phyloP scores from a whole-genome alignment of 2,113 vertebrate species.

The Anolis sagrei region DNA sequence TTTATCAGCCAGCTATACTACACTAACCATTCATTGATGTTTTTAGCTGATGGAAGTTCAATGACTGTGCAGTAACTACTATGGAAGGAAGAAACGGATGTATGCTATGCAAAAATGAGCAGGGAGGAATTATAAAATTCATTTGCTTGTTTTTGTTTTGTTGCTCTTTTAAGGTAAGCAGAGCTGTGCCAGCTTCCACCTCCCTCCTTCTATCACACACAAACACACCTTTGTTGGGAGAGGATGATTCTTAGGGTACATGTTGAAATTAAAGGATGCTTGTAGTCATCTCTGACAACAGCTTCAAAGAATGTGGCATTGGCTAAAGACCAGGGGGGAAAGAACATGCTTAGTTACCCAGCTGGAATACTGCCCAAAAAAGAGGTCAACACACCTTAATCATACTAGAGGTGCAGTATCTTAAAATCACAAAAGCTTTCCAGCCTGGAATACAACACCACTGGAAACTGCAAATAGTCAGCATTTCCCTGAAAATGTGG shows the following conservation, averaged over 20 bases:
- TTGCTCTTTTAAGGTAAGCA: neutral
- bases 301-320: constrained; percentile 32
- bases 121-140: neutral
- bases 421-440: neutral
- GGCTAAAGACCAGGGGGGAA: neutral
- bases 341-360: constrained; percentile 13
- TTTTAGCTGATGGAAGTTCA: neutral
- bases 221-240: neutral
- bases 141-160: neutral
- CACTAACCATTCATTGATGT: neutral
- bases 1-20: neutral
- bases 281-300: constrained; percentile 16
- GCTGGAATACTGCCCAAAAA: constrained; percentile 22
- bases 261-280: constrained; percentile 24
- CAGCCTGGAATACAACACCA: constrained; percentile 3
- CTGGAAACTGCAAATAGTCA: constrained; percentile 5
- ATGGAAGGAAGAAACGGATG: neutral
- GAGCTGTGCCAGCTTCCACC: neutral
- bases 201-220: neutral
- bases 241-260: constrained; percentile 5
- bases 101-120: neutral
- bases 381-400: constrained; percentile 7
- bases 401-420: constrained; percentile 3
- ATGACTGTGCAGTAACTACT: too few relatives aligned
- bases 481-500: neutral